phyloP scores from a whole-genome alignment of 2,888 invertebrate genomes.

The Clunio marinus region DNA sequence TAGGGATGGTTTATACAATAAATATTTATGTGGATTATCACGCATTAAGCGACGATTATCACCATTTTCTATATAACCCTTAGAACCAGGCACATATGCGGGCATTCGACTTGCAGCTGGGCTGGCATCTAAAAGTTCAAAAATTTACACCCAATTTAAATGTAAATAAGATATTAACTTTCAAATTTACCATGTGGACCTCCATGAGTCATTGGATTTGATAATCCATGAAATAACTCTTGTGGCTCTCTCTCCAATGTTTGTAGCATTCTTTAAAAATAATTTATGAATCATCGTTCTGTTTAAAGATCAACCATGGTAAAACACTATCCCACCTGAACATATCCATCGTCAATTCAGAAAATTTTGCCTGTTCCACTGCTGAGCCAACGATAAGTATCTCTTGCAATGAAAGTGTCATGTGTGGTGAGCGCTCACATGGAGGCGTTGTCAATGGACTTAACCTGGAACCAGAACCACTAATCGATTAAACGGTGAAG shows the following conservation, averaged over 20 bases:
- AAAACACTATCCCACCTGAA: conserved; percentile 54
- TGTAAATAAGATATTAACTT: too few species aligned
- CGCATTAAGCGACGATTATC: conserved; percentile 60
- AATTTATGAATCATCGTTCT: background rate
- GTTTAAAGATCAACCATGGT: background rate
- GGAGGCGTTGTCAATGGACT: conserved; percentile 80
- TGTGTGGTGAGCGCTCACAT: conserved; percentile 78
- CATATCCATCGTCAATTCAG: conserved; percentile 96
- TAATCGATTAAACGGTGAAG: conserved; percentile 48
- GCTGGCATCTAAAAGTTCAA: conserved; percentile 47
- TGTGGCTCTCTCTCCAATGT: conserved; percentile 89
- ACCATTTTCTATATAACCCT: conserved; percentile 66
- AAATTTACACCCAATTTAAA: background rate
- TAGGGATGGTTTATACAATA: conserved; percentile 91
- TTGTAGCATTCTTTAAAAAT: conserved; percentile 74
- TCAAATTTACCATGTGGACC: conserved; percentile 58
- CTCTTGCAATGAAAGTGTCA: conserved; percentile 86
- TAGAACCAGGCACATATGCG: conserved; percentile 54
- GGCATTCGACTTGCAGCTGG: conserved; percentile 53
- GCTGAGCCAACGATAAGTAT: conserved; percentile 91
- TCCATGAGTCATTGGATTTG: conserved; percentile 45
- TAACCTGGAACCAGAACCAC: conserved; percentile 61
- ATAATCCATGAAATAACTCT: conserved; percentile 56
- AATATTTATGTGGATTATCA: conserved; percentile 95
- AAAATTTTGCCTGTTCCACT: conserved; percentile 92